phyloP scores from a whole-genome alignment of 2,113 vertebrate genomes.

The Bubo blakistoni region DNA sequence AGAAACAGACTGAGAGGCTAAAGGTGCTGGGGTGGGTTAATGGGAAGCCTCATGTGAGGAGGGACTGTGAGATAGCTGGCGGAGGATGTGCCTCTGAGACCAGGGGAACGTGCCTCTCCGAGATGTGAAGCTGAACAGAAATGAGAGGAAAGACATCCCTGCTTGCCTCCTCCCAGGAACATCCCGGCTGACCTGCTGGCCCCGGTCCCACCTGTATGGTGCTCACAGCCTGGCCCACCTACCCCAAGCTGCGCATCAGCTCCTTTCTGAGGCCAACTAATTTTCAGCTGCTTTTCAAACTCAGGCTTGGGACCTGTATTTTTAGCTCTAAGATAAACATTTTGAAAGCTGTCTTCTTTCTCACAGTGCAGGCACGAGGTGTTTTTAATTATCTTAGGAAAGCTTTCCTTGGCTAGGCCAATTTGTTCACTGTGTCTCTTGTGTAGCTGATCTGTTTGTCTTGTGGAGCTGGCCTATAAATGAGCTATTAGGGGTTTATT shows the following conservation, averaged over 20 bases:
- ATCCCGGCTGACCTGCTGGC: background rate
- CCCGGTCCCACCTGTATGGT: background rate
- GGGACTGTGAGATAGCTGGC: background rate
- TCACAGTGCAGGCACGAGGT: background rate
- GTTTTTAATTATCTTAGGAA: slow-evolving; percentile 50
- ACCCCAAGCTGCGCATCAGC: rapidly evolving
- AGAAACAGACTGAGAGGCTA: background rate
- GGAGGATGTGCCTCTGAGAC: background rate
- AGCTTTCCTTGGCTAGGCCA: slow-evolving; percentile 24
- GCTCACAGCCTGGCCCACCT: background rate
- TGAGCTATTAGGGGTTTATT: background rate
- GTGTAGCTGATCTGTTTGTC: background rate
- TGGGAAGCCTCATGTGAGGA: background rate
- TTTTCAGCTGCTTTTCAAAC: slow-evolving; percentile 9
- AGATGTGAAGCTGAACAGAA: background rate
- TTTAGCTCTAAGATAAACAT: slow-evolving; percentile 32
- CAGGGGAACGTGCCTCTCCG: background rate
- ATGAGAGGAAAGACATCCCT: background rate
- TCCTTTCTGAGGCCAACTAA: background rate
- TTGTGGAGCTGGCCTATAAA: slow-evolving; percentile 12
- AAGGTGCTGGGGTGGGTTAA: background rate
- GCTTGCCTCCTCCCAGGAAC: background rate
- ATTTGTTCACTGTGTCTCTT: slow-evolving; percentile 40
- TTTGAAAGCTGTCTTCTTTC: slow-evolving; percentile 42
- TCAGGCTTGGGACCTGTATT: background rate